Evolutionary conservation across 2,888 invertebrate genomes (phyloP).

Genomic region (Siphlonurus alternatus): DNA sequence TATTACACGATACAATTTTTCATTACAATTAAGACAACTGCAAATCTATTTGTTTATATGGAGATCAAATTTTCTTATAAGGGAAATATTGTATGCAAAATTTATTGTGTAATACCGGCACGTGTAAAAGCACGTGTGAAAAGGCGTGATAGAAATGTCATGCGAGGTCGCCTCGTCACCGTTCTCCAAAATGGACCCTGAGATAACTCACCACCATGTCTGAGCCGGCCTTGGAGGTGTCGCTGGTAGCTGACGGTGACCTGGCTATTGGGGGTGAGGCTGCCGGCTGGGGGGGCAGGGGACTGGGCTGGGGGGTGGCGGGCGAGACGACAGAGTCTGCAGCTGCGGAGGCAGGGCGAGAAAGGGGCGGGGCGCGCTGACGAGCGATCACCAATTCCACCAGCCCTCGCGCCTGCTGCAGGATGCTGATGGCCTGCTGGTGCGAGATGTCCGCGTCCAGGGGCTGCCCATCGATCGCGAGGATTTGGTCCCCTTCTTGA

Average conservation of each 20-base stretch:
- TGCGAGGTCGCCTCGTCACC: too few relatives aligned
- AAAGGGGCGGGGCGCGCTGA: constrained; percentile 28
- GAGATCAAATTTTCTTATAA: too few relatives aligned
- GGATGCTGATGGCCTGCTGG: constrained; percentile 59
- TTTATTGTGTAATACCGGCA: too few relatives aligned
- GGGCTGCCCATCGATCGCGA: constrained; percentile 66
- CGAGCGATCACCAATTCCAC: constrained; percentile 45
- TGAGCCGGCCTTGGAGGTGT: constrained; percentile 45
- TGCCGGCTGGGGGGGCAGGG: constrained; percentile 25
- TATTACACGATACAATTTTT: too few relatives aligned
- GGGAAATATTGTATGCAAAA: too few relatives aligned
- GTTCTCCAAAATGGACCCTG: too few relatives aligned
- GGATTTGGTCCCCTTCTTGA: constrained; percentile 65
- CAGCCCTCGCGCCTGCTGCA: constrained; percentile 56
- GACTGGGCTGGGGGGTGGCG: constrained; percentile 20
- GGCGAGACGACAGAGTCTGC: constrained; percentile 22
- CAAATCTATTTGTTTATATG: too few relatives aligned
- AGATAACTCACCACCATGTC: constrained; percentile 46
- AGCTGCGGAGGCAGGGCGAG: constrained; percentile 21
- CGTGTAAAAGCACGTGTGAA: too few relatives aligned
- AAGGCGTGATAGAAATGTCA: too few relatives aligned
- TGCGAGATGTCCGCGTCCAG: constrained; percentile 65
- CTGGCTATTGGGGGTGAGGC: constrained; percentile 21
- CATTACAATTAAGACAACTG: too few relatives aligned
- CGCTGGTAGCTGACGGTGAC: constrained; percentile 46